Evolutionary conservation across 2,888 invertebrate species (phyloP), one percentile per base, ranked within the genome.

Genomic region (Loripinus fragilis): DNA sequence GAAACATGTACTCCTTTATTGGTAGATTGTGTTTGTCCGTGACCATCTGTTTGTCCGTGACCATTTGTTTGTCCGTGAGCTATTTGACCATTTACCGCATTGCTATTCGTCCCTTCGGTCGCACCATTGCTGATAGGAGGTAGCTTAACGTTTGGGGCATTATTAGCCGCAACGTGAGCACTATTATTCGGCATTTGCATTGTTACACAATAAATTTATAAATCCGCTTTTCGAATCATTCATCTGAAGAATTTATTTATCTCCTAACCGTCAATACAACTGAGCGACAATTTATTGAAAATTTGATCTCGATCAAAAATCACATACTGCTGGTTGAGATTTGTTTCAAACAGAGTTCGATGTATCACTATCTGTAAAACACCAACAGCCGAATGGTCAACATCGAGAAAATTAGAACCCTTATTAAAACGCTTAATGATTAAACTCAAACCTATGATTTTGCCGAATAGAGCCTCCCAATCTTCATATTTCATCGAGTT

Each of bases 211-310:
- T 64, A 65, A 52, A 72, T 76, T 66, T 68, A 80, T 76, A 50
- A 76, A 76, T 80, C 74, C 74, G 55, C 70, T 70, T 76, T 67
- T 74, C 41, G 50, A 73, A 25, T 71, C 55, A 74, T 80, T 76
- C 80, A 80, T 71, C 42, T 28, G 17, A 41, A 38, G 28, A 20
- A 67, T 60, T 60, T 60, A 33, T 33, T 60, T 60, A 33, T 33
- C 20, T 60, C 33, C 33, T 60, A n/a, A 33, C 15, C 60, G 33
- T 33, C 60, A 17, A 60, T 60, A 33, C 60, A 60, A 33, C 15
- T 33, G 60, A 33, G 12, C 33, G 33, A 33, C 8, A 33, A 60
- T 60, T 33, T 60, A 60, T 33, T 60, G 60, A 60, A 33, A 60
- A 60, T 60, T 33, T 60, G 25, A 33, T 30, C 33, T 20, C 60